Base-by-base conservation (phyloP, 2,797 vertebrate species). In the Gallirallus australis region DNA sequence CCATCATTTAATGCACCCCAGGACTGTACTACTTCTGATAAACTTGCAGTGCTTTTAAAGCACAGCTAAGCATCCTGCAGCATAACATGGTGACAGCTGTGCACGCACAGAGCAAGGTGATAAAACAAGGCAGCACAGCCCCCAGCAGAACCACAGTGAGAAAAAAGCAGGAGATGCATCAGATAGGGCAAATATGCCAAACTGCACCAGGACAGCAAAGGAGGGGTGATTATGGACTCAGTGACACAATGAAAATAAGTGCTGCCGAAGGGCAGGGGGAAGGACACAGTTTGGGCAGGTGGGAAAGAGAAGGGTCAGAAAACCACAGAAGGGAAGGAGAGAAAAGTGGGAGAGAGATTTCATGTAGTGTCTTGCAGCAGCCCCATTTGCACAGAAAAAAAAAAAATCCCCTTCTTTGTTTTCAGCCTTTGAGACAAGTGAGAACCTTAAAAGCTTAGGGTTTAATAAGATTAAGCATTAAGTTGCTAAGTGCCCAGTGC, bases 341-440 rank as follows among this genome's bases (percentile, higher is more conserved):
- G 4, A 0, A n/a, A 71, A 60, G 24, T 6, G 59, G 27, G 15
- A 39, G 17, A 78, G 24, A 30, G 19, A 40, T 86, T 86, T 77
- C 1, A 0, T 2, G 7, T 31, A 37, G 7, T 53, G 15, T 59
- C 50, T 60, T 68, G 15, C 6, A 15, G 39, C 15, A 48, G 16
- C 39, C 37, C 15, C 33, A 63, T 3, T 2, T 59, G 18, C 27
- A 52, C 0, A 3, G 19, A 13, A 61, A 42, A 63, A 33, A 42
- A 42, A 42, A 9, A 47, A 20, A 47, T 47, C 45, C 45, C 21
- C 45, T 83, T 69, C 23, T 70, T 17, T 70, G 2, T 57, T 90
- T 81, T 53, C 45, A 86, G 45, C 33, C 13, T 71, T 88, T 56
- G 31, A 69, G 33, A 61, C 12, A 53, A 75, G 15, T 30, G 35